A percentile compares a stretch with the other conserved stretches of the same genome.
phyloP scores from a whole-genome alignment of 2,797 vertebrate species.

The Rhinichthys osculus region DNA sequence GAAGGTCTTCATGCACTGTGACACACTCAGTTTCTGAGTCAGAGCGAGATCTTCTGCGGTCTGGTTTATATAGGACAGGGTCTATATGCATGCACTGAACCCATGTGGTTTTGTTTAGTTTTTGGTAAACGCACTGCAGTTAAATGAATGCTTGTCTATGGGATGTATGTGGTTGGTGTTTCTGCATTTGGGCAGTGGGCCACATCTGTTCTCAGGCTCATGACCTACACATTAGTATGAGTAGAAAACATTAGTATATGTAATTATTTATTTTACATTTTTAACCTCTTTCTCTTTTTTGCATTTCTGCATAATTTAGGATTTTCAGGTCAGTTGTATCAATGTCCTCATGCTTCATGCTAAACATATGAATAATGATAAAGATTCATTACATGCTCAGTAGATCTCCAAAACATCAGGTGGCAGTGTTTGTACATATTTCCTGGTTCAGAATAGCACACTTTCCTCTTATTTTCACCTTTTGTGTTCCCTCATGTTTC shows the following conservation, averaged over 20 bases:
- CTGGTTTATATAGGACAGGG: background rate
- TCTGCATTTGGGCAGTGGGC: background rate
- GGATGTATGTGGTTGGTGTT: background rate
- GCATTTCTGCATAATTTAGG: background rate
- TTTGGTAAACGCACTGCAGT: background rate
- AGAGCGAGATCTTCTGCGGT: background rate
- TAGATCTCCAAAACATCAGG: background rate
- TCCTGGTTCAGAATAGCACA: background rate
- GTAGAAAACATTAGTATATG: background rate
- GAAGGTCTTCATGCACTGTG: conserved; percentile 10
- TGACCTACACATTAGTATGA: too few species aligned
- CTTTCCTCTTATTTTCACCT: background rate
- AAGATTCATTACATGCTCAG: background rate
- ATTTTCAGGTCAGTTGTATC: background rate
- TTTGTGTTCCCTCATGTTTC: background rate
- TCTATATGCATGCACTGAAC: background rate
- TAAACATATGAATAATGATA: background rate
- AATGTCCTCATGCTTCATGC: background rate
- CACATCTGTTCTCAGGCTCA: background rate
- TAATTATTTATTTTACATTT: too few species aligned
- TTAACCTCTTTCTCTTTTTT: background rate
- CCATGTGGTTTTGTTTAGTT: background rate
- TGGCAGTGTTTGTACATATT: background rate
- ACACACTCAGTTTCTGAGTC: background rate
- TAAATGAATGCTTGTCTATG: background rate